phyloP scores from a whole-genome alignment of 2,797 vertebrate genomes.

The Tamandua tetradactyla region DNA sequence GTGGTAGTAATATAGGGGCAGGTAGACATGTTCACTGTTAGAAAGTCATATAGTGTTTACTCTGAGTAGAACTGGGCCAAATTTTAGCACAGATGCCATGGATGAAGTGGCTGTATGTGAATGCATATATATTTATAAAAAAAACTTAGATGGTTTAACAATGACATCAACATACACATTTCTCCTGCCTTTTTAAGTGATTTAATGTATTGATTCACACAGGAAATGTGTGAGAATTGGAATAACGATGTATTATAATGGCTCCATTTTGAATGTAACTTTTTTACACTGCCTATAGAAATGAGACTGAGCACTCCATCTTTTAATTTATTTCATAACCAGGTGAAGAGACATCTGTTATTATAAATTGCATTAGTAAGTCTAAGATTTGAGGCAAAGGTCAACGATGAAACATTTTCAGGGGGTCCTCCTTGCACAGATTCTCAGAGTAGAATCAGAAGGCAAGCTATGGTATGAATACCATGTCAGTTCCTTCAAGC shows the following conservation, averaged over 20 bases:
- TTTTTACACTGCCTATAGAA: not conserved
- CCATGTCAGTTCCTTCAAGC: not conserved
- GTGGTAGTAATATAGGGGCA: not conserved
- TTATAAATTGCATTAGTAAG: slow-evolving; percentile 36
- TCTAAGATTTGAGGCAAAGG: not conserved
- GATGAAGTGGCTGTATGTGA: not conserved
- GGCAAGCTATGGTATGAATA: not conserved
- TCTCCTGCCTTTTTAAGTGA: not conserved
- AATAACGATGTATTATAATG: not conserved
- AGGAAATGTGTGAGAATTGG: not conserved
- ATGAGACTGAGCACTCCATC: not conserved
- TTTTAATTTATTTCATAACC: not conserved
- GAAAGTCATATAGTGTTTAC: not conserved
- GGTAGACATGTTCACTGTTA: not conserved
- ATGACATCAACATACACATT: not conserved
- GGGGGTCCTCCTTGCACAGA: not conserved
- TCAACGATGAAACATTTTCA: not conserved
- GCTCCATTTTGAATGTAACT: not conserved
- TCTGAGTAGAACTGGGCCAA: not conserved
- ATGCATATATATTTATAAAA: slow-evolving; percentile 1
- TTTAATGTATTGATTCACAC: not conserved
- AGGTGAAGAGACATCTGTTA: not conserved
- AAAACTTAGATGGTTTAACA: not conserved
- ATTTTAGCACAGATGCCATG: not conserved
- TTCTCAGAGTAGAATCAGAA: not conserved